phyloP scores from a whole-genome alignment of 2,888 invertebrate genomes.

The Lordiphosa fenestrarum region DNA sequence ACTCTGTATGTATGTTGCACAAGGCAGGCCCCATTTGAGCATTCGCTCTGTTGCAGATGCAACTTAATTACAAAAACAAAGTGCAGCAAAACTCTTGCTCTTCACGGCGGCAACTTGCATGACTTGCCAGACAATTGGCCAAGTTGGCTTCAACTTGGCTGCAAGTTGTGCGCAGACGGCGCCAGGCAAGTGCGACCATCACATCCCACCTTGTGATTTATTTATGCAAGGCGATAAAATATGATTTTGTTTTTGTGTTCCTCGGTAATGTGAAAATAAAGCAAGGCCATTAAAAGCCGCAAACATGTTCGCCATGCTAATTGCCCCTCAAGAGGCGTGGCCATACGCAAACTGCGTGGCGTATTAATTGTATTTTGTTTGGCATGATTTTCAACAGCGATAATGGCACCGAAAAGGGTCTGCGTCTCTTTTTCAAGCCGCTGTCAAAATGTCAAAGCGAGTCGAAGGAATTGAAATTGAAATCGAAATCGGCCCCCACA shows the following conservation, averaged over 20 bases:
- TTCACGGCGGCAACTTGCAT: conserved; percentile 29
- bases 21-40: not conserved
- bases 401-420: conserved; percentile 35
- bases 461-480: conserved; percentile 35
- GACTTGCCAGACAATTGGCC: conserved; percentile 69
- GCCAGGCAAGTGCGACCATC: conserved; percentile 49
- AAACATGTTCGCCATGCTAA: conserved; percentile 54
- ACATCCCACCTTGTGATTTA: conserved; percentile 60
- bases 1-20: not conserved
- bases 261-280: conserved; percentile 58
- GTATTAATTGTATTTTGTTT: conserved; percentile 52
- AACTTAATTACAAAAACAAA: conserved; percentile 68
- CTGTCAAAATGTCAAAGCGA: conserved; percentile 59
- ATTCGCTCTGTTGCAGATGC: conserved; percentile 50
- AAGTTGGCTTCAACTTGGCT: conserved; percentile 34
- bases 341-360: conserved; percentile 54
- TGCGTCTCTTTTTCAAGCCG: conserved; percentile 46
- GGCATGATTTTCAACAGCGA: conserved; percentile 44
- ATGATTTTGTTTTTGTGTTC: conserved; percentile 57
- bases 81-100: conserved; percentile 31
- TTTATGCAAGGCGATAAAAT: conserved; percentile 70
- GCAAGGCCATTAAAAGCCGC: conserved; percentile 55
- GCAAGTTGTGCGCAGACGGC: conserved; percentile 47
- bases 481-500: conserved; percentile 51
- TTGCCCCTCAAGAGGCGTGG: conserved; percentile 31